Base-by-base conservation (phyloP, 1,140 invertebrate genomes). In the Eriosoma lanigerum region DNA sequence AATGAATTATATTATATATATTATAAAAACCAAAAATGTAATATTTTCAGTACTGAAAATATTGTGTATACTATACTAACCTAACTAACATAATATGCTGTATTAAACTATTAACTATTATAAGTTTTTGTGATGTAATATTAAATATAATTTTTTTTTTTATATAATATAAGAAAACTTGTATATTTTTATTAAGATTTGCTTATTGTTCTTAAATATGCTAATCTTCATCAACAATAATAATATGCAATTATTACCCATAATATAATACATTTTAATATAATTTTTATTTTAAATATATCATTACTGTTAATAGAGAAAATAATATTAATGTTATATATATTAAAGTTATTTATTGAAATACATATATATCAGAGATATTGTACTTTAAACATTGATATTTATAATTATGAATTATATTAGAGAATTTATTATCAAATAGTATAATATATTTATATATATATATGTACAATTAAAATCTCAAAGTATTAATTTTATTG, bases 261-360 rank as follows among this genome's bases (percentile, higher is more conserved):
- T 52, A 52, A 12, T 17, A 26, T 15, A 32, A 32, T 62, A 32
- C 8, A 6, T 9, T 9, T n/a, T 21, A 21, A 15, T 24, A 13
- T 52, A 32, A 72, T 6, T 52, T 52, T 50, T 52, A 52, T 72
- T 72, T 72, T 50, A 13, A 26, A 72, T n/a, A 72, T 72, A 29
- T 24, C 32, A 32, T 52, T n/a, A 72, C 52, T 72, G 12, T 72
- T 72, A 19, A 50, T 48, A 46, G 9, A 9, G 17, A 17, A 70
- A 50, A 50, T 50, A 10, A 50, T 50, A 52, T 52, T 38, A 38
- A 13, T 72, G 68, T 72, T 72, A 17, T 52, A n/a, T 8, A 52
- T 29, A 52, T 50, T 12, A 29, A 72, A 72, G 52, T 50, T 52
- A 72, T 72, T 52, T 68, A 68, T 72, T n/a, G 29, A 72, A 29